Base-by-base conservation (phyloP, 1,140 invertebrate genomes). In the Ganaspis sp. region DNA sequence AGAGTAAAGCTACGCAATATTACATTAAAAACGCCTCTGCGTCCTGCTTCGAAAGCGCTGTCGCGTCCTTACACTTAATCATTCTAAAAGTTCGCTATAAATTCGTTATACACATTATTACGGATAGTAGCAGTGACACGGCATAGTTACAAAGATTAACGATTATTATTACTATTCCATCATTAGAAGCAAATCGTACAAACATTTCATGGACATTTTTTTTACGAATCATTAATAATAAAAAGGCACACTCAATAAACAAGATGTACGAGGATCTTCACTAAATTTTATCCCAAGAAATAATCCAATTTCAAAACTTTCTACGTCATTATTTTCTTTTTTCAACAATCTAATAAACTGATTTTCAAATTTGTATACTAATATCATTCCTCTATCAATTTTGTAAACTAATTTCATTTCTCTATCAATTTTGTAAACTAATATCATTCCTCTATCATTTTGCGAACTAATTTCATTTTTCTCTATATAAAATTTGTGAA, bases 1-100 rank as follows among this genome's bases (percentile, higher is more conserved):
- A 82, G 78, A 76, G 77, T 82, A 82, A 77, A 79, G 73, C 83
- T 87, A 86, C 81, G 82, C 83, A 78, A 79, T 81, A 74, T 83
- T 64, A 85, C 76, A 72, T 83, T 81, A 86, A 84, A 73, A 64
- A 64, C 26, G 58, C 6, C 21, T 64, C 58, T 64, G 58, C 58
- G 26, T 64, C 58, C 58, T 64, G 58, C 58, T 64, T 64, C 58
- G 58, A 64, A 64, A 64, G 58, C 58, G 58, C 58, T 64, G 45
- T 49, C 45, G 45, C 9, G 54, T 58, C 54, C 21, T 64, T 34
- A 29, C 23, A 29, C 23, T 64, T 64, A n/a, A 29, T 29, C 23
- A 64, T 64, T 64, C 58, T 29, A 64, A 64, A 15, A 23, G 15
- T 64, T 64, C 23, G 11, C 54, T 64, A 64, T 64, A 64, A 29